These are phyloP conservation scores for Mormoops blainvillei DNA, from an alignment of 2,113 vertebrate species.

Conservation along the genomic window DNA sequence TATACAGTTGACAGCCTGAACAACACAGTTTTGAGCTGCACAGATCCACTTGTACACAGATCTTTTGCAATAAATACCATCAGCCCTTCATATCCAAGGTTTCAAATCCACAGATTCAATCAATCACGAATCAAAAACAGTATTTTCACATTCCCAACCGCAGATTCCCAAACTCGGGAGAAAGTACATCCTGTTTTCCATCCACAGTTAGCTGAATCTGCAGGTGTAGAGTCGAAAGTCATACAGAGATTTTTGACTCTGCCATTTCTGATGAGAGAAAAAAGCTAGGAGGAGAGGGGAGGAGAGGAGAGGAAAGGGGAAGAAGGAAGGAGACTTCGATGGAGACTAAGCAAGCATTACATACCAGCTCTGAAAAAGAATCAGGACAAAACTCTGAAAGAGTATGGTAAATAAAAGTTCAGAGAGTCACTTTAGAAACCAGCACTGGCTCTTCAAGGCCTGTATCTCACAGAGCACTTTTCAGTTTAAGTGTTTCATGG, in stretches of 20 bases:
- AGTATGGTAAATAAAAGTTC: background rate
- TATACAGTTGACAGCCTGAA: background rate
- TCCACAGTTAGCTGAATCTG: too few species aligned
- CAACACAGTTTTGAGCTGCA: background rate
- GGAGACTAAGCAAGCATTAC: background rate
- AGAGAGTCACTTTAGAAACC: background rate
- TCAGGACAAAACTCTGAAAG: background rate
- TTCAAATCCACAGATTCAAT: background rate
- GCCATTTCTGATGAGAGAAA: background rate
- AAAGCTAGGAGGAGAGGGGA: background rate
- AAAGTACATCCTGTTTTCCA: too few species aligned
- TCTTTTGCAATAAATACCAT: background rate
- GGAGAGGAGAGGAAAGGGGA: background rate
- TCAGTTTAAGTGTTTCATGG: background rate
- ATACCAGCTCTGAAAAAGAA: background rate
- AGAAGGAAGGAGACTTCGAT: accelerated
- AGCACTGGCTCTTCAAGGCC: background rate
- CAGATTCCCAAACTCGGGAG: background rate
- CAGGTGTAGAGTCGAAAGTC: too few species aligned
- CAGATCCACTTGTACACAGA: background rate
- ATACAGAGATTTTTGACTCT: too few species aligned
- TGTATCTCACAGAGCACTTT: background rate
- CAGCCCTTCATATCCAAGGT: background rate
- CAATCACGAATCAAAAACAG: too few species aligned
- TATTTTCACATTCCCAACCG: background rate